Evolutionary conservation across 92 coral and sea anemone species (phyloP), one percentile per base, ranked within the genome.

Genomic region (Palythoa heliodiscus): DNA sequence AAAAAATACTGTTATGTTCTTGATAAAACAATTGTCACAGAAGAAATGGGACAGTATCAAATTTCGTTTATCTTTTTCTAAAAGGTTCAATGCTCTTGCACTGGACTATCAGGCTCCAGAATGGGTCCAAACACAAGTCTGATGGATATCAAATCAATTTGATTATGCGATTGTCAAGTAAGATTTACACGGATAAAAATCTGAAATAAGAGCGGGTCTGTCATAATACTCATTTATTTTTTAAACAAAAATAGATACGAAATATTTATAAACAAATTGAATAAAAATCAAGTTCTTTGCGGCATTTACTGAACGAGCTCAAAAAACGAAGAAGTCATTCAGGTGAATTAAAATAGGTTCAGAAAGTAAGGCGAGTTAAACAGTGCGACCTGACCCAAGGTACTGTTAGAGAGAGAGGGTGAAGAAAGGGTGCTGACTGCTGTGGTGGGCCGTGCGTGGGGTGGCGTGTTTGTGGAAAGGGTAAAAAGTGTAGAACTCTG

Each of bases 121-220:
- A 40, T 22, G 6, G 12, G 81, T 22, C 35, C 69, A 24, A 50
- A 23, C 4, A 63, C 74, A 20, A 73, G 55, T 52, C 83, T 40
- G 83, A 78, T 12, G 14, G 52, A 9, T 80, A 80, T 80, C 84
- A 60, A 0, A 47, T 63, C 84, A 80, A 79, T 80, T 80, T 39
- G 66, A 80, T 80, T 80, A 80, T 23, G 54, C 47, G 60, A 80
- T 80, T 80, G 73, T 80, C 84, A 63, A 52, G 84, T 22, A 68
- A 22, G 60, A 80, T 80, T 64, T 13, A 19, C 23, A 48, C 64
- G 39, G 68, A 76, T 76, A 76, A 76, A 75, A 4, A 9, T 50
- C 29, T 4, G 68, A 4, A 63, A 63, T 55, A 16, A 12, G 61
- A 55, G 19, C 61, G 2, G 4, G 14, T 55, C 61, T 55, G 61